Conservation (phyloP, 1,140 invertebrate species). For the Drosophila busckii region DNA sequence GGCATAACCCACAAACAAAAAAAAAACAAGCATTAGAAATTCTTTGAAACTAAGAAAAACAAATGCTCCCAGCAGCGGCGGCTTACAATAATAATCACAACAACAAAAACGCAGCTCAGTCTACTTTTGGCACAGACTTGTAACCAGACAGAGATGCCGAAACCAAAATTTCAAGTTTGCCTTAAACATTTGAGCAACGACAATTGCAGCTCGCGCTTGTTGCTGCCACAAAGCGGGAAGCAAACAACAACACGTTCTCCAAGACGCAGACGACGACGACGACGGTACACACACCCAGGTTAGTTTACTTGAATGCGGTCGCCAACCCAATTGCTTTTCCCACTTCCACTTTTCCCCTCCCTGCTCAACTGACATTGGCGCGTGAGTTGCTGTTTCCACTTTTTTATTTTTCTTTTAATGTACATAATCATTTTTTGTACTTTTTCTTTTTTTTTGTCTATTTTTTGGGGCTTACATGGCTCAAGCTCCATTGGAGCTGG, state of each 20-base stretch:
- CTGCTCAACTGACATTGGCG: constrained; percentile 25
- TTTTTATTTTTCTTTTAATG: constrained; percentile 42
- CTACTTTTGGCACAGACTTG: constrained; percentile 47
- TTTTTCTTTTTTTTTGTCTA: constrained; percentile 24
- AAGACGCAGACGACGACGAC: constrained; percentile 21
- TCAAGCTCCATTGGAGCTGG: background rate
- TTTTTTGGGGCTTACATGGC: constrained; percentile 34
- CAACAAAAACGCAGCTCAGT: constrained; percentile 24
- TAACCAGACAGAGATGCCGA: background rate
- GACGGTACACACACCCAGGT: constrained; percentile 21
- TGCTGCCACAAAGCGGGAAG: constrained; percentile 52
- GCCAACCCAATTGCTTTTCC: constrained; percentile 25
- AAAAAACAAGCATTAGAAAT: constrained; percentile 63
- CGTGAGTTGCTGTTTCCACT: constrained; percentile 63
- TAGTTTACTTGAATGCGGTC: constrained; percentile 46
- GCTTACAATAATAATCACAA: constrained; percentile 39
- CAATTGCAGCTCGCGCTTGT: constrained; percentile 58
- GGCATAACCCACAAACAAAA: constrained; percentile 46
- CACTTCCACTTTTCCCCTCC: background rate
- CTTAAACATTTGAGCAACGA: constrained; percentile 6
- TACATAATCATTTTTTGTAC: constrained; percentile 62
- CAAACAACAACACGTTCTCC: constrained; percentile 58
- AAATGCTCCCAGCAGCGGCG: constrained; percentile 32
- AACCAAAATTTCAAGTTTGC: background rate
- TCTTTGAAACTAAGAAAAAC: constrained; percentile 37